Percentiles rank a stretch among this genome's conserved stretches.
These are phyloP conservation scores for Isaurus tuberculatus DNA, from an alignment of 92 coral and sea anemone species.

Conservation along the genomic window DNA sequence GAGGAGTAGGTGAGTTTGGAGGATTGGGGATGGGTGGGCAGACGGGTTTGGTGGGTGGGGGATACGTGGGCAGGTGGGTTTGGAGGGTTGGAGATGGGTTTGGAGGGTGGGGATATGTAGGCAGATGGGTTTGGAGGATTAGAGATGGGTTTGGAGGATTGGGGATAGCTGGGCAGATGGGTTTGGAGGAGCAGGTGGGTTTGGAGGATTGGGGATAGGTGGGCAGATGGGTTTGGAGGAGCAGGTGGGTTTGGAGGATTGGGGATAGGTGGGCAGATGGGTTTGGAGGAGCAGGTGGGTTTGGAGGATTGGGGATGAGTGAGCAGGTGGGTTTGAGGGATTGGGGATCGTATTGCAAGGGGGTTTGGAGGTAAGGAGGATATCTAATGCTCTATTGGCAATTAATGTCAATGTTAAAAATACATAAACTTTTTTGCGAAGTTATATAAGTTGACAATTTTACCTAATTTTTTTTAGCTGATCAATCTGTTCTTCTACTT, in stretches of 20 bases:
- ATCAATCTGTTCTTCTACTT: constrained; percentile 13
- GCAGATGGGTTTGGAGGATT: background rate
- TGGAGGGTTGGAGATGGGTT: background rate
- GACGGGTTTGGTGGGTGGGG: background rate
- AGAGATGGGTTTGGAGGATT: background rate
- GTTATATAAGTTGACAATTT: too few species aligned
- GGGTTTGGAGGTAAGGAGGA: background rate
- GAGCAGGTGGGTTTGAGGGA: background rate
- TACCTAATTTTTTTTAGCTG: constrained; percentile 30
- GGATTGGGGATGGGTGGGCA: background rate
- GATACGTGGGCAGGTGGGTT: background rate
- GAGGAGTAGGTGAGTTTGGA: background rate
- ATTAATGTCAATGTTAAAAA: too few species aligned
- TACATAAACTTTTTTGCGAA: too few species aligned
- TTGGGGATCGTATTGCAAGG: too few species aligned
- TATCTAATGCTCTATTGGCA: too few species aligned
- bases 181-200: background rate
- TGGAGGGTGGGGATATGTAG: background rate
- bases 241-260: background rate
- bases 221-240: background rate
- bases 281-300: background rate
- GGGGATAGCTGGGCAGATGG: background rate
- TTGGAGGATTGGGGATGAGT: background rate
- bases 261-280: background rate
- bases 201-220: background rate